These are phyloP conservation scores for Unio delphinus DNA, from an alignment of 2,888 invertebrate species.

Conservation along the genomic window DNA sequence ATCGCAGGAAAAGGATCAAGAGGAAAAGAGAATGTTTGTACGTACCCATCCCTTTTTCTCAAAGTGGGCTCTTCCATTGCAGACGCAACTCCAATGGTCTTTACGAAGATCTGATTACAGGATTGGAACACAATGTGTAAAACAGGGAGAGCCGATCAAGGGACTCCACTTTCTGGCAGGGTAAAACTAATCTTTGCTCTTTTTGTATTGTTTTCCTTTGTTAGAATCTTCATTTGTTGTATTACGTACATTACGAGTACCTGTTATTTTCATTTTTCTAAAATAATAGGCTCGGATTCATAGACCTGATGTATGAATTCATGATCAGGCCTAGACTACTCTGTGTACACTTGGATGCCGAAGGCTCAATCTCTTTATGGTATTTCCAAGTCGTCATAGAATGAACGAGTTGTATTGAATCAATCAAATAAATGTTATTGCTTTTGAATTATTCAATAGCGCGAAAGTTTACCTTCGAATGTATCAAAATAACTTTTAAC, in stretches of 20 bases:
- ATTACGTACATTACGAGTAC: background rate
- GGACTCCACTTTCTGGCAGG: slow-evolving; percentile 37
- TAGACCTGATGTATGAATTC: no score
- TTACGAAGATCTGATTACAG: slow-evolving; percentile 22
- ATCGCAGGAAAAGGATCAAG: slow-evolving; percentile 26
- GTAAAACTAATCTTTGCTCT: slow-evolving; percentile 9
- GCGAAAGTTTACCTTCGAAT: no score
- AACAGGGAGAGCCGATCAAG: slow-evolving; percentile 26
- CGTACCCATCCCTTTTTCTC: slow-evolving; percentile 46
- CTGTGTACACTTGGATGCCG: no score
- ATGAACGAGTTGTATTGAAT: no score
- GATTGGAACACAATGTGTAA: slow-evolving; percentile 26
- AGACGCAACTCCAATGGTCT: slow-evolving; percentile 31
- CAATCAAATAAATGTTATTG: no score
- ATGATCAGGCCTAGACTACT: no score
- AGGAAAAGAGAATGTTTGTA: slow-evolving; percentile 37
- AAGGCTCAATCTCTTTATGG: no score
- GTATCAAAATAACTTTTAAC: no score
- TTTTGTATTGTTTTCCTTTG: background rate
- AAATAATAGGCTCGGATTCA: background rate
- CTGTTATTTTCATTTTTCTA: background rate
- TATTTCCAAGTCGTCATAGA: no score
- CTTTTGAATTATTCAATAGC: no score
- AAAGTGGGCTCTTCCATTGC: slow-evolving; percentile 30
- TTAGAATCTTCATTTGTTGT: background rate